These are phyloP conservation scores for Panulirus ornatus DNA, from an alignment of 1,140 invertebrate species.

Conservation along the genomic window DNA sequence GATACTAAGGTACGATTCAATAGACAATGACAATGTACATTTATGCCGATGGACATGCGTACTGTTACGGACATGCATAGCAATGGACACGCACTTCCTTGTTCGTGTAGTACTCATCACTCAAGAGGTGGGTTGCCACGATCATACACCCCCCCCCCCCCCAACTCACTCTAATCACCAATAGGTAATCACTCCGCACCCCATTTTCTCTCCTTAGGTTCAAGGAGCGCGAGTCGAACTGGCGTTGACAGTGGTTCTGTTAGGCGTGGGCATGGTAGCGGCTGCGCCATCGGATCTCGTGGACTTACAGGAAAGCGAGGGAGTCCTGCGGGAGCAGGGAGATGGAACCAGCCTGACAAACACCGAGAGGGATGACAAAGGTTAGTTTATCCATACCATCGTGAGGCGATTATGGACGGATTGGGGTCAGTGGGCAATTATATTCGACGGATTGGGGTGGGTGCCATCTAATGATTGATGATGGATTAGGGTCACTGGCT, in stretches of 20 bases:
- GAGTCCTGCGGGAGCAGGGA: neutral
- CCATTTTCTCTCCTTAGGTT: too few relatives aligned
- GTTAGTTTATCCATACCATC: neutral
- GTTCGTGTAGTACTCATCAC: too few relatives aligned
- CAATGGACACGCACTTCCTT: too few relatives aligned
- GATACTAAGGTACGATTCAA: too few relatives aligned
- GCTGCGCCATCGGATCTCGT: conserved; percentile 8
- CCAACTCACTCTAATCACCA: too few relatives aligned
- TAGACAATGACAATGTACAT: too few relatives aligned
- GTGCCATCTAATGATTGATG: neutral
- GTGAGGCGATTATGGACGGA: neutral
- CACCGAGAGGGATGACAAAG: neutral
- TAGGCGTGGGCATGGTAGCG: neutral
- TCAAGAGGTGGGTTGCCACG: too few relatives aligned
- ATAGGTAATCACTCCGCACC: too few relatives aligned
- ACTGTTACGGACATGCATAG: too few relatives aligned
- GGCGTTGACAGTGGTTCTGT: conserved; percentile 12
- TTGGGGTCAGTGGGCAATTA: neutral
- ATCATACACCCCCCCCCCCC: too few relatives aligned
- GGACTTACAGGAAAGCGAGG: neutral
- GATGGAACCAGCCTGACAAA: neutral
- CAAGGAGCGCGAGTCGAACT: too few relatives aligned
- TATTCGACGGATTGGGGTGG: neutral
- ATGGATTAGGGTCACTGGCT: neutral
- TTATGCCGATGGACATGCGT: too few relatives aligned